These are phyloP conservation scores for Brachionus angularis DNA, from an alignment of 1,140 invertebrate species.

Conservation along the genomic window DNA sequence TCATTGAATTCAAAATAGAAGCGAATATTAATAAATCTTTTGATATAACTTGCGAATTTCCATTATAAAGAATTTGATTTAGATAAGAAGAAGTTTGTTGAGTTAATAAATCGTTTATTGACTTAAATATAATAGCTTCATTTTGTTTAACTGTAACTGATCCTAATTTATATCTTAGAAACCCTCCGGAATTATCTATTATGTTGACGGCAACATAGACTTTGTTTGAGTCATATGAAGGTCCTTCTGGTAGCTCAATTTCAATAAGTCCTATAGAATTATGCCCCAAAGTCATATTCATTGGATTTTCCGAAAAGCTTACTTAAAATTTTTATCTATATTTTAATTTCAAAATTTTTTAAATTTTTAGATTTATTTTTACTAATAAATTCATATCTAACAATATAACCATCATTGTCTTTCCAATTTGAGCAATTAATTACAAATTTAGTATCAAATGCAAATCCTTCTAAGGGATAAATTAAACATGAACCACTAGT, in stretches of 20 bases:
- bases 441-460: not conserved
- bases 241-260: not conserved
- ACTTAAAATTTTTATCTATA: not conserved
- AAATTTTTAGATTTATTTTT: not conserved
- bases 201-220: not conserved
- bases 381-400: conserved; percentile 6
- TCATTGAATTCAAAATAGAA: not conserved
- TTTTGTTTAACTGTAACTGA: not conserved
- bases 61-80: not conserved
- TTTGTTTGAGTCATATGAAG: not conserved
- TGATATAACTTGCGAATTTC: not conserved
- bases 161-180: not conserved
- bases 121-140: not conserved
- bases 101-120: not conserved
- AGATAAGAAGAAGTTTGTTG: not conserved
- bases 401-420: conserved; percentile 16
- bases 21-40: not conserved
- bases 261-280: not conserved
- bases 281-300: not conserved
- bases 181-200: not conserved
- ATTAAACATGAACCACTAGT: not conserved
- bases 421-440: conserved; percentile 23
- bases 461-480: not conserved
- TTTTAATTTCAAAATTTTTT: not conserved
- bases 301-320: not conserved